A percentile compares a stretch with the other conserved stretches of the same genome.
phyloP scores from a whole-genome alignment of 2,888 invertebrate species.

The Phasia obesa region DNA sequence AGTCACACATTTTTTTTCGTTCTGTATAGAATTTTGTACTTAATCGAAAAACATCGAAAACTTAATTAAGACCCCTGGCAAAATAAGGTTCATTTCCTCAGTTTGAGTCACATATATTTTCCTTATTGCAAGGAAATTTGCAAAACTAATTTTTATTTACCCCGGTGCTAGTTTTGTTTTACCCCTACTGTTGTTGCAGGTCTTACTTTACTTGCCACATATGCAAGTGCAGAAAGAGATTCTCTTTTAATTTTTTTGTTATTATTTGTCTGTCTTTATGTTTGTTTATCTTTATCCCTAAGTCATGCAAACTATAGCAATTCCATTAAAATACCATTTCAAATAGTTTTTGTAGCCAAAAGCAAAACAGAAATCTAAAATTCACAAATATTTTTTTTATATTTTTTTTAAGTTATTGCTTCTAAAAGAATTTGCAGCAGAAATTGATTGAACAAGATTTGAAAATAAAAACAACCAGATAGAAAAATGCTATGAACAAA shows the following conservation, averaged over 20 bases:
- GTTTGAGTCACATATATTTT: too few relatives aligned
- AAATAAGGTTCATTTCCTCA: too few relatives aligned
- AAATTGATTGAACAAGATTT: neutral
- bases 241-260: neutral
- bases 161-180: neutral
- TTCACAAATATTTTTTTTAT: neutral
- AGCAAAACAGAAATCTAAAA: neutral
- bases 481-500: neutral
- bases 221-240: neutral
- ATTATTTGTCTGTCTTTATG: neutral
- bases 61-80: too few relatives aligned
- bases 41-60: too few relatives aligned
- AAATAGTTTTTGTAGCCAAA: conserved; percentile 50
- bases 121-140: too few relatives aligned
- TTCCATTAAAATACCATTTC: conserved; percentile 55
- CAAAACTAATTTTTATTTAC: too few relatives aligned
- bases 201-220: neutral
- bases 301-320: conserved; percentile 38
- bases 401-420: conserved; percentile 4
- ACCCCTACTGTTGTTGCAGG: neutral
- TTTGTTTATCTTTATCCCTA: conserved; percentile 39
- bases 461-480: conserved; percentile 1
- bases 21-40: too few relatives aligned
- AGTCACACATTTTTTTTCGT: too few relatives aligned
- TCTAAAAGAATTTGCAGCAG: neutral